phyloP scores from a whole-genome alignment of 2,888 invertebrate species.

The Sepioteuthis lessoniana region DNA sequence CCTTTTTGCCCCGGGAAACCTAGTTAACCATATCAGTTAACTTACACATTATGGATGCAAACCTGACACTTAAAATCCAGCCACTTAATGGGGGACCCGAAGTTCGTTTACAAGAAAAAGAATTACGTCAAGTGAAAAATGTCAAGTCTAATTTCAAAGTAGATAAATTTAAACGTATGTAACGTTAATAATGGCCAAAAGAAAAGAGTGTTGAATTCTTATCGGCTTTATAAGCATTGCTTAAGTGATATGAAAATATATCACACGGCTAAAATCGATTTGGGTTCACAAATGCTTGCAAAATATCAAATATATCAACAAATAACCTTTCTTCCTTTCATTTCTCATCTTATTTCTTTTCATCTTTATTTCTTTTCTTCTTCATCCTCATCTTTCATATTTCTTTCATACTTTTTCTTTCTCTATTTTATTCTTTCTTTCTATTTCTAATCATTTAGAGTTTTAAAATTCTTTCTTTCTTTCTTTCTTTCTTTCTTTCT shows the following conservation, averaged over 20 bases:
- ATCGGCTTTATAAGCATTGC: not conserved
- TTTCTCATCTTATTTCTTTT: too few species aligned
- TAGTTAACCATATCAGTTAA: not conserved
- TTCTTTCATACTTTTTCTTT: too few species aligned
- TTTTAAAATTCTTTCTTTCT: too few species aligned
- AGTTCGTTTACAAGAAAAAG: not conserved
- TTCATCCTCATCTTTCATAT: too few species aligned
- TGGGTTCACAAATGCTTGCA: too few species aligned
- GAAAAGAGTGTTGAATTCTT: not conserved
- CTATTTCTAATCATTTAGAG: too few species aligned
- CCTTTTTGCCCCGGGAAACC: not conserved
- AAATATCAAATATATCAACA: too few species aligned
- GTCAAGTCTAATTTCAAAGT: not conserved
- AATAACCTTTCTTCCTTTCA: too few species aligned
- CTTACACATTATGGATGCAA: not conserved
- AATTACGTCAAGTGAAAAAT: not conserved
- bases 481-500: too few species aligned
- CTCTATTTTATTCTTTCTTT: too few species aligned
- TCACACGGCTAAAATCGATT: not conserved
- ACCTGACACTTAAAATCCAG: not conserved
- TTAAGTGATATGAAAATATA: not conserved
- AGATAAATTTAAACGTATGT: not conserved
- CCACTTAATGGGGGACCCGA: not conserved
- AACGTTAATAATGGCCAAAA: not conserved
- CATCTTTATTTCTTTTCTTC: too few species aligned